phyloP scores from a whole-genome alignment of 2,888 invertebrate species.

The Nycteola revayana region DNA sequence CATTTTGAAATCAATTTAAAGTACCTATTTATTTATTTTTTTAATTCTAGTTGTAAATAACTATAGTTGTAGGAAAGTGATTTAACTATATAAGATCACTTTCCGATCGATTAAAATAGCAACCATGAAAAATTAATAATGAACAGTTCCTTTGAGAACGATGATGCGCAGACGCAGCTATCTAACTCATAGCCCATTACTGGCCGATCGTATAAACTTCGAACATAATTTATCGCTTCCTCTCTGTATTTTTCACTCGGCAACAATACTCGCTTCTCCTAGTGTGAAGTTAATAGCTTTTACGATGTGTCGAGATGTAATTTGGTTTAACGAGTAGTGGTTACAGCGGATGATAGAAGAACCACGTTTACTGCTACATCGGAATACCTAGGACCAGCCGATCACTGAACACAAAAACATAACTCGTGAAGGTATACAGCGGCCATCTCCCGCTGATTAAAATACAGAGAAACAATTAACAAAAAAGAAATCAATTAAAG shows the following conservation, averaged over 20 bases:
- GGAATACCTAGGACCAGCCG: slow-evolving; percentile 13
- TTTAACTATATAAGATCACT: no score
- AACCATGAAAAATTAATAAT: slow-evolving; percentile 14
- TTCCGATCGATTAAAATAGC: slow-evolving; percentile 18
- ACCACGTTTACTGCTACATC: slow-evolving; percentile 24
- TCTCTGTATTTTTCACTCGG: slow-evolving; percentile 71
- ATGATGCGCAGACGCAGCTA: slow-evolving; percentile 45
- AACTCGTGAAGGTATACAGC: slow-evolving; percentile 5
- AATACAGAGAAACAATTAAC: slow-evolving; percentile 17
- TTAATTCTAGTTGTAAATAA: no score
- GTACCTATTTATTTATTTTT: no score
- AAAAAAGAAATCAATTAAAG: slow-evolving; percentile 46
- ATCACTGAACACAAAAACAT: slow-evolving; percentile 13
- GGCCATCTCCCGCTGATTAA: slow-evolving; percentile 10
- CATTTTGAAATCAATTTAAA: no score
- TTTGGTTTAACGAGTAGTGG: slow-evolving; percentile 57
- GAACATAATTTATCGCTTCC: slow-evolving; percentile 79
- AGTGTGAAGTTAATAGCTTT: slow-evolving; percentile 68
- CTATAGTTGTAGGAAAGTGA: no score
- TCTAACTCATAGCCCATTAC: slow-evolving; percentile 60
- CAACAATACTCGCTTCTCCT: slow-evolving; percentile 65
- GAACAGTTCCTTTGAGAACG: slow-evolving; percentile 23
- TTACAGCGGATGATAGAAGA: slow-evolving; percentile 37
- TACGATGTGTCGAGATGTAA: slow-evolving; percentile 68
- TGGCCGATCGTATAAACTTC: slow-evolving; percentile 74